Conservation (phyloP, 1,140 invertebrate genomes). For the Cyclargus thomasi region DNA sequence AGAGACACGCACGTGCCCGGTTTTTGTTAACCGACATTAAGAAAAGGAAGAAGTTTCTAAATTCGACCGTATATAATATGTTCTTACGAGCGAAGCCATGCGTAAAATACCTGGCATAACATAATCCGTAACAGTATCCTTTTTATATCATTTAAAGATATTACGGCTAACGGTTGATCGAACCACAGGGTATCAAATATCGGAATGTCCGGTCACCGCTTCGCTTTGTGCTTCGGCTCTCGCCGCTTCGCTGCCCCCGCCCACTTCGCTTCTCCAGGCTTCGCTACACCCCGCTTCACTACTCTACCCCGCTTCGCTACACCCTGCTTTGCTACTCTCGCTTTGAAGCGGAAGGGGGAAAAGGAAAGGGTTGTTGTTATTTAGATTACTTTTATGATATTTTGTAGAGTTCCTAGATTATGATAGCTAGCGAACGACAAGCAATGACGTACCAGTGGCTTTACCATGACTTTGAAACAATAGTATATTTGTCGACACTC, state of each 20-base stretch:
- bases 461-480: no score
- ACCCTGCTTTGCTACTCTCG: no score
- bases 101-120: neutral
- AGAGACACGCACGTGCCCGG: no score
- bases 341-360: neutral
- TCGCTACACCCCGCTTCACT: neutral
- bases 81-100: no score
- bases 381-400: neutral
- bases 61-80: no score
- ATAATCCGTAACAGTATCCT: neutral
- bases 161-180: neutral
- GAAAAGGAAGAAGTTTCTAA: no score
- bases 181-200: neutral
- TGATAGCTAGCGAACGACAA: no score
- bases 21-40: no score
- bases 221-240: neutral
- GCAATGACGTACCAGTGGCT: no score
- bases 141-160: neutral
- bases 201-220: neutral
- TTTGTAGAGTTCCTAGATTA: no score
- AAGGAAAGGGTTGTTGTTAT: neutral
- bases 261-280: neutral
- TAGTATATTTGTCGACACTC: no score
- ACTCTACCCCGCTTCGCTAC: no score
- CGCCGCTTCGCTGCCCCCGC: neutral